phyloP scores from a whole-genome alignment of 2,797 vertebrate genomes.

The Platalea minor region DNA sequence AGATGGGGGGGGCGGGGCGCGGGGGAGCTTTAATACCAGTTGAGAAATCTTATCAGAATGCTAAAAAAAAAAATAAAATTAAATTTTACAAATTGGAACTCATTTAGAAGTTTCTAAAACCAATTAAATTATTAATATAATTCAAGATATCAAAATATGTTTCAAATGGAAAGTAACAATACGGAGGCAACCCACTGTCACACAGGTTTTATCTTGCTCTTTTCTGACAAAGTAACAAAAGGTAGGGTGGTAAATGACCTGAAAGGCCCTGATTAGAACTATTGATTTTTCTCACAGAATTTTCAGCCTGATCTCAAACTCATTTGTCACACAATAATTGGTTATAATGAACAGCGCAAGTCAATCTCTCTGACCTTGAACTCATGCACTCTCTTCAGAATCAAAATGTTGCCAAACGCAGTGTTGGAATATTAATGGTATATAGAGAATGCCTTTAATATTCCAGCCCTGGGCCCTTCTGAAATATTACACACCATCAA shows the following conservation, averaged over 20 bases:
- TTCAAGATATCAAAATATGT: constrained; percentile 73
- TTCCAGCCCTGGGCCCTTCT: constrained; percentile 53
- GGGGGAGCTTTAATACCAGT: background rate
- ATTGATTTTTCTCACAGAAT: constrained; percentile 88
- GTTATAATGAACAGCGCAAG: constrained; percentile 84
- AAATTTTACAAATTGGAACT: constrained; percentile 60
- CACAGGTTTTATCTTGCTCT: constrained; percentile 79
- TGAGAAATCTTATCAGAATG: constrained; percentile 65
- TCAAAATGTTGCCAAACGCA: constrained; percentile 77
- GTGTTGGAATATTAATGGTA: constrained; percentile 78
- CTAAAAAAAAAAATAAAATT: background rate
- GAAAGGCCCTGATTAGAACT: constrained; percentile 85
- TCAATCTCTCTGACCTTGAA: constrained; percentile 87
- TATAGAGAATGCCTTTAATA: constrained; percentile 66
- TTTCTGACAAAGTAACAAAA: constrained; percentile 82
- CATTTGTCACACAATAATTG: constrained; percentile 87
- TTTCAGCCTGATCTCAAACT: constrained; percentile 84
- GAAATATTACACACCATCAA: constrained; percentile 39
- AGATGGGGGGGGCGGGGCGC: background rate
- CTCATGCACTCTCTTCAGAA: constrained; percentile 77
- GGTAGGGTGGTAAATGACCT: constrained; percentile 79
- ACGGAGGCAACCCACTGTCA: constrained; percentile 64
- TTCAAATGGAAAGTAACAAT: constrained; percentile 64
- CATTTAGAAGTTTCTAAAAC: constrained; percentile 73
- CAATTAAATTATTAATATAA: constrained; percentile 77